Conservation (phyloP, 1,140 invertebrate genomes). For the Drosophila obscura region DNA sequence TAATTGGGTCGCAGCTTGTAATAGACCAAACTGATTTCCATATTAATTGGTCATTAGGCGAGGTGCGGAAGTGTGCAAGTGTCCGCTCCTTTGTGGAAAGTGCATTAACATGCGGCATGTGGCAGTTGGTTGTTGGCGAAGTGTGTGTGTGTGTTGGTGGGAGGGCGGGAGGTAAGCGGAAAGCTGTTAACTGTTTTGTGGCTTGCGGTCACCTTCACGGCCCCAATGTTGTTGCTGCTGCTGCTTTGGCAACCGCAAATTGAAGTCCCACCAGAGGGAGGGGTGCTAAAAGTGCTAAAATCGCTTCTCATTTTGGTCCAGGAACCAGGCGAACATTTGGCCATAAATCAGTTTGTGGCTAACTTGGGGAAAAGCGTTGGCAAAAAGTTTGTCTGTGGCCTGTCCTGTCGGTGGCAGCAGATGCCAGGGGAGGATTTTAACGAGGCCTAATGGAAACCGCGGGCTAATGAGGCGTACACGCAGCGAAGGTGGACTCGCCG, state of each 20-base stretch:
- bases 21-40: slow-evolving; percentile 64
- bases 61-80: slow-evolving; percentile 14
- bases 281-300: slow-evolving; percentile 19
- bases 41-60: slow-evolving; percentile 71
- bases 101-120: slow-evolving; percentile 43
- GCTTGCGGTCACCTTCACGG: not conserved
- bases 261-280: slow-evolving; percentile 14
- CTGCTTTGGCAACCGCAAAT: slow-evolving; percentile 44
- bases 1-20: slow-evolving; percentile 59
- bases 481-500: slow-evolving; percentile 1
- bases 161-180: not conserved
- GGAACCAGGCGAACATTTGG: slow-evolving; percentile 16
- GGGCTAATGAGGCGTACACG: slow-evolving; percentile 40
- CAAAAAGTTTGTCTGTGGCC: slow-evolving; percentile 27
- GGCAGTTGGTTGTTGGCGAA: slow-evolving; percentile 21
- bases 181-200: slow-evolving; percentile 27
- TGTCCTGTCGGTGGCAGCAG: slow-evolving; percentile 22
- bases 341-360: slow-evolving; percentile 54
- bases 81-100: slow-evolving; percentile 5
- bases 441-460: slow-evolving; percentile 37
- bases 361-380: slow-evolving; percentile 3
- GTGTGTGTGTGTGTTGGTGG: slow-evolving; percentile 4
- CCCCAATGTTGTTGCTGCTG: slow-evolving; percentile 19
- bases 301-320: not conserved
- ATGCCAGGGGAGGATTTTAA: slow-evolving; percentile 26